Evolutionary conservation across 2,113 vertebrate genomes (phyloP).

Genomic region (Onychostruthus taczanowskii): DNA sequence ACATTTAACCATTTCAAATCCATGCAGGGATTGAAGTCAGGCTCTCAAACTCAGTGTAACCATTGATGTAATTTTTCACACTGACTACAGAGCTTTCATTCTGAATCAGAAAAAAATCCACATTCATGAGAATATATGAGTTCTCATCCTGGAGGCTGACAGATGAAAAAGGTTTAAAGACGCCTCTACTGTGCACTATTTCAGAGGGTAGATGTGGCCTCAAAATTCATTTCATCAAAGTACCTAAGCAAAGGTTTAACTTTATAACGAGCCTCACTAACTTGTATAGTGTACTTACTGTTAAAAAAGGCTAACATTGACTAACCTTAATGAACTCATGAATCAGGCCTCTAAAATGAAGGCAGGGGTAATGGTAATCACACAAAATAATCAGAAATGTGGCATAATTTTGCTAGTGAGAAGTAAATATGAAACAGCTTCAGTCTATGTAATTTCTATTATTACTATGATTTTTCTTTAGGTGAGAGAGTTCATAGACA

Average conservation of each 20-base stretch:
- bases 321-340: neutral
- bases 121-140: neutral
- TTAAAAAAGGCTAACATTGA: neutral
- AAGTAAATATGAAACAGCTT: neutral
- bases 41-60: neutral
- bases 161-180: neutral
- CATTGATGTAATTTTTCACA: neutral
- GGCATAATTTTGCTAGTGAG: neutral
- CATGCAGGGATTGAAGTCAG: neutral
- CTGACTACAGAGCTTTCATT: neutral
- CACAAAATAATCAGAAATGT: neutral
- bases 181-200: neutral
- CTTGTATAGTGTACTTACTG: neutral
- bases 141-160: neutral
- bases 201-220: neutral
- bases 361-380: neutral
- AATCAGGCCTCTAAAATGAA: neutral
- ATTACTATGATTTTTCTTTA: neutral
- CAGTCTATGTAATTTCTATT: neutral
- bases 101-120: neutral
- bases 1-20: neutral
- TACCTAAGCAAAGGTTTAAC: neutral
- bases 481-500: neutral
- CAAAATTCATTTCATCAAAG: neutral
- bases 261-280: neutral